Conservation (phyloP, 92 coral and sea anemone genomes). For the Epizoanthus ramosus region DNA sequence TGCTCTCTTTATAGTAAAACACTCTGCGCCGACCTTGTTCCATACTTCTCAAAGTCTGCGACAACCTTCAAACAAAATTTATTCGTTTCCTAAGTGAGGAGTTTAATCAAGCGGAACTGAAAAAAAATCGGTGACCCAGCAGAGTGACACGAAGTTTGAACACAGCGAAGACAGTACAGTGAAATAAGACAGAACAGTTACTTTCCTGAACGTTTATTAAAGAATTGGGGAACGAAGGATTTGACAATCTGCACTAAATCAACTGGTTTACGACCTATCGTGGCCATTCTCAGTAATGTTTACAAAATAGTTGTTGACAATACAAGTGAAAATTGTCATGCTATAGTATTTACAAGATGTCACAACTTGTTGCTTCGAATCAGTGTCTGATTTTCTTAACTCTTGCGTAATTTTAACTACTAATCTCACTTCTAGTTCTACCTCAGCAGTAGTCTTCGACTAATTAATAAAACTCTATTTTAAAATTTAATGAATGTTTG, state of each 20-base stretch:
- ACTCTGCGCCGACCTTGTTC: neutral
- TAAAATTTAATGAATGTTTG: slow-evolving; percentile 14
- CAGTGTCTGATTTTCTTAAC: slow-evolving; percentile 6
- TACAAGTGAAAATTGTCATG: slow-evolving; percentile 37
- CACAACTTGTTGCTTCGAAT: slow-evolving; percentile 26
- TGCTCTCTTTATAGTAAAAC: neutral
- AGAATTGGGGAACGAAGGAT: neutral
- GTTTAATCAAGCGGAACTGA: slow-evolving; percentile 24
- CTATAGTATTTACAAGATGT: slow-evolving; percentile 37
- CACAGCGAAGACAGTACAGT: neutral
- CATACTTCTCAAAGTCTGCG: neutral
- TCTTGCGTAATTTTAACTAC: neutral
- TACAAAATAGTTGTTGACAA: slow-evolving; percentile 39
- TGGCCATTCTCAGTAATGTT: slow-evolving; percentile 19
- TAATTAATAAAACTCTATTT: neutral
- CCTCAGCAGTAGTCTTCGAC: neutral
- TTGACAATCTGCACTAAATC: neutral
- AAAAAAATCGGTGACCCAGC: neutral
- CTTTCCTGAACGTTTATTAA: slow-evolving; percentile 22
- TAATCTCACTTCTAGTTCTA: neutral
- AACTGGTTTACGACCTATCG: slow-evolving; percentile 6
- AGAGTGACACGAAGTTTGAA: neutral
- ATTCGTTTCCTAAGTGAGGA: slow-evolving; percentile 1
- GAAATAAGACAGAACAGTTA: neutral
- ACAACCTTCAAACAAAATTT: slow-evolving; percentile 15